phyloP scores from a whole-genome alignment of 2,797 vertebrate species.

The Tamandua tetradactyla region DNA sequence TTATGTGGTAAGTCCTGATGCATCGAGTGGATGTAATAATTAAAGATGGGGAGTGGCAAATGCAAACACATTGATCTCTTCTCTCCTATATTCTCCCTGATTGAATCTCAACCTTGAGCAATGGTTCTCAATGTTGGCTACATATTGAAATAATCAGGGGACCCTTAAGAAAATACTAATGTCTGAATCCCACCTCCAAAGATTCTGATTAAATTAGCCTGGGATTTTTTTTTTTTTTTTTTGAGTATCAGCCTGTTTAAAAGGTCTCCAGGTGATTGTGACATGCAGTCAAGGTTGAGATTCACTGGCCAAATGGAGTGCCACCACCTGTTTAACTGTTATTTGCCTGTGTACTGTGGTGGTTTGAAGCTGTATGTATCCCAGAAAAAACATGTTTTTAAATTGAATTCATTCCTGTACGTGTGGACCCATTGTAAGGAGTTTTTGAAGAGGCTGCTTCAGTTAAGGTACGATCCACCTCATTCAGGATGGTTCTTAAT shows the following conservation, averaged over 20 bases:
- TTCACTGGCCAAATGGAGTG: background rate
- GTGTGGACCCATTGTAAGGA: too few relatives aligned
- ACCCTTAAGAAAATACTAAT: background rate
- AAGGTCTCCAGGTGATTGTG: background rate
- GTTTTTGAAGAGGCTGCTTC: too few relatives aligned
- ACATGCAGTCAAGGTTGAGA: background rate
- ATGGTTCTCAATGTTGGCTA: background rate
- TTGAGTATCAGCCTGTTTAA: background rate
- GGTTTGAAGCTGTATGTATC: too few relatives aligned
- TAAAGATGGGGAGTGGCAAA: background rate
- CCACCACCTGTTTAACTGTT: background rate
- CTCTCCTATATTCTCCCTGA: background rate
- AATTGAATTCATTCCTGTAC: too few relatives aligned
- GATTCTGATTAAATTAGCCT: background rate
- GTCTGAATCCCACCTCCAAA: background rate
- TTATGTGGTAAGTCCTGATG: background rate
- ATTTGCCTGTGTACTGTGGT: background rate
- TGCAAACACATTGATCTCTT: constrained; percentile 28
- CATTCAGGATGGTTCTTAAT: too few relatives aligned
- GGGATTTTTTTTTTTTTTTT: background rate
- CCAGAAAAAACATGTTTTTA: too few relatives aligned
- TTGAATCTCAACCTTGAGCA: background rate
- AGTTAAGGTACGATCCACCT: too few relatives aligned
- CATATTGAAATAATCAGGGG: background rate
- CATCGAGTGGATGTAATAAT: background rate